Base-by-base conservation (phyloP, 2,113 vertebrate species). In the Colossoma macropomum region DNA sequence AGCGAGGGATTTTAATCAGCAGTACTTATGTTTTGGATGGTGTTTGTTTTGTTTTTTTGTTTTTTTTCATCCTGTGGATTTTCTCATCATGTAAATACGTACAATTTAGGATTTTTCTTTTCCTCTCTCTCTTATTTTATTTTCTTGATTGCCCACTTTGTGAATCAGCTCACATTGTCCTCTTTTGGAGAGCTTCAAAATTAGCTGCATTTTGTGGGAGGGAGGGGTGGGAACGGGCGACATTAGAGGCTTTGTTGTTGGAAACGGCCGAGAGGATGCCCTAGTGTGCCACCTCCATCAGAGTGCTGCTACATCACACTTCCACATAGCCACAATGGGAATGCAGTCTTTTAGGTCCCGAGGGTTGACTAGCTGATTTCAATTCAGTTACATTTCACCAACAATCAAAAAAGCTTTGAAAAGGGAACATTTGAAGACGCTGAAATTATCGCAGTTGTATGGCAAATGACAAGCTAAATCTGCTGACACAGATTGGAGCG, bases 51-150 rank as follows among this genome's bases (percentile, higher is more conserved):
- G 73, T 95, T 30, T 74, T 34, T 23, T 74, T 68, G 25, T 82
- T 25, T n/a, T 68, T 45, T 80, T 28, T 78, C 72, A 74, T 95
- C 94, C 92, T 93, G 95, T 96, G 95, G 93, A 95, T 94, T 95
- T 93, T 96, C 94, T 96, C 95, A 95, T 95, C 95, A 94, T 99
- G 97, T 99, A 98, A 97, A 99, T 98, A 97, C 93, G 93, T 96
- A 95, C 92, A 95, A 94, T 96, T 95, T 91, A 90, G 92, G 93
- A 91, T 92, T 95, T 92, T 93, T 91, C 92, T 84, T 59, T 88
- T n/a, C 88, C 12, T 27, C 45, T 56, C 25, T 34, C 13, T 60
- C 52, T 76, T 82, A 79, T 78, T 87, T 84, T 79, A 68, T 32
- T 90, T 89, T 88, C 88, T 77, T 87, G 86, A 91, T 91, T 92